phyloP scores from a whole-genome alignment of 2,113 vertebrate genomes.

The Onychostoma macrolepis region DNA sequence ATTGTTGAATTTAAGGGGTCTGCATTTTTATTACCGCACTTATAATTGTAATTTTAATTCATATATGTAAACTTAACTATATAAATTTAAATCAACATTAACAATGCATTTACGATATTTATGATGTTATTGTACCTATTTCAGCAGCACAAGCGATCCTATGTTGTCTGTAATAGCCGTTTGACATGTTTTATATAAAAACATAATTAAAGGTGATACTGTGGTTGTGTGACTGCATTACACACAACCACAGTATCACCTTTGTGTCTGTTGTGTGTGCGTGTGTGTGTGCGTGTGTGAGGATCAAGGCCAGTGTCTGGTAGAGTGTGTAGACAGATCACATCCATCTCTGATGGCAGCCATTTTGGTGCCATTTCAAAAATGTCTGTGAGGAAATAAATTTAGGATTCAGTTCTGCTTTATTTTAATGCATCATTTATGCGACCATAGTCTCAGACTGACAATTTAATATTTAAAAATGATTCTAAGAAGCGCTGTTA shows the following conservation, averaged over 20 bases:
- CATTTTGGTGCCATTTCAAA: constrained; percentile 49
- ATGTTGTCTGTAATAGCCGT: constrained; percentile 18
- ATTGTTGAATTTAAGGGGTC: not conserved
- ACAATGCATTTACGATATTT: not conserved
- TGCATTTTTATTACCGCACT: not conserved
- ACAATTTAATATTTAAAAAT: not conserved
- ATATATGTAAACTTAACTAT: no score
- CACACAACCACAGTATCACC: no score
- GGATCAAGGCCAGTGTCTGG: constrained; percentile 48
- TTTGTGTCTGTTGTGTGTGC: not conserved
- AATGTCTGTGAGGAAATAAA: constrained; percentile 25
- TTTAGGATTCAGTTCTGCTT: constrained; percentile 12
- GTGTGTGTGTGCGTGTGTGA: constrained; percentile 16
- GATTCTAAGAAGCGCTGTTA: not conserved
- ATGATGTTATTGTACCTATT: not conserved
- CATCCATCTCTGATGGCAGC: constrained; percentile 42
- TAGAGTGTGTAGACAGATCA: constrained; percentile 49
- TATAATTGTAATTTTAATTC: not conserved
- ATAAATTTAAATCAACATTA: not conserved
- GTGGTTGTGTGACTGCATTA: not conserved
- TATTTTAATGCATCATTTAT: not conserved
- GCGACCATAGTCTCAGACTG: not conserved
- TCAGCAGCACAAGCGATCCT: constrained; percentile 19
- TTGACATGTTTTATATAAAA: constrained; percentile 40
- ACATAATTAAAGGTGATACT: constrained; percentile 45